Conservation (phyloP, 2,888 invertebrate species). For the Stegana nigrithorax region DNA sequence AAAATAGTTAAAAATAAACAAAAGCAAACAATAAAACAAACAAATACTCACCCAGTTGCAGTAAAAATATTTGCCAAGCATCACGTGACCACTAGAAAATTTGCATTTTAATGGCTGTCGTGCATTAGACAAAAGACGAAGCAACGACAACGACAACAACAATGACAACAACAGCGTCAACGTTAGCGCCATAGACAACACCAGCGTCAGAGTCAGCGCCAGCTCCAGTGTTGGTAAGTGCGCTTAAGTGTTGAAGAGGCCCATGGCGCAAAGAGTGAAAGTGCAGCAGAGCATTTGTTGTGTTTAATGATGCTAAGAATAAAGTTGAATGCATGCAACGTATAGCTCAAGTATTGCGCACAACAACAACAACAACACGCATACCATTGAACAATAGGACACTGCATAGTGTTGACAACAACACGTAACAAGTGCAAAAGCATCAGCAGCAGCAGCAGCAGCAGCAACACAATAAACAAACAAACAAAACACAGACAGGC, state of each 20-base stretch:
- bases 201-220: neutral
- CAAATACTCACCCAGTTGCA: constrained; percentile 12
- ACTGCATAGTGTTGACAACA: constrained; percentile 11
- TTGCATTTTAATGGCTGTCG: constrained; percentile 52
- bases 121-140: constrained; percentile 45
- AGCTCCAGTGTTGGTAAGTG: constrained; percentile 24
- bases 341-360: constrained; percentile 17
- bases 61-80: constrained; percentile 36
- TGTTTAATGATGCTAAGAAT: constrained; percentile 58
- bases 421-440: constrained; percentile 13
- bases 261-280: constrained; percentile 20
- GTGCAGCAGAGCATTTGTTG: constrained; percentile 34
- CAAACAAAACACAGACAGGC: too few species aligned
- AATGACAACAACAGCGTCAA: constrained; percentile 1
- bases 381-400: constrained; percentile 12
- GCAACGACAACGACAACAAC: neutral
- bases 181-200: constrained; percentile 21
- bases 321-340: constrained; percentile 37
- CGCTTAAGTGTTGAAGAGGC: constrained; percentile 37
- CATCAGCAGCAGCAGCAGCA: constrained; percentile 15
- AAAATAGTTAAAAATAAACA: too few species aligned
- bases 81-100: constrained; percentile 55
- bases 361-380: constrained; percentile 12
- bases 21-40: too few species aligned
- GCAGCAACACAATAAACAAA: neutral